A percentile compares a stretch with the other conserved stretches of the same genome.
phyloP scores from a whole-genome alignment of 2,113 vertebrate genomes.

The Salvelinus alpinus region DNA sequence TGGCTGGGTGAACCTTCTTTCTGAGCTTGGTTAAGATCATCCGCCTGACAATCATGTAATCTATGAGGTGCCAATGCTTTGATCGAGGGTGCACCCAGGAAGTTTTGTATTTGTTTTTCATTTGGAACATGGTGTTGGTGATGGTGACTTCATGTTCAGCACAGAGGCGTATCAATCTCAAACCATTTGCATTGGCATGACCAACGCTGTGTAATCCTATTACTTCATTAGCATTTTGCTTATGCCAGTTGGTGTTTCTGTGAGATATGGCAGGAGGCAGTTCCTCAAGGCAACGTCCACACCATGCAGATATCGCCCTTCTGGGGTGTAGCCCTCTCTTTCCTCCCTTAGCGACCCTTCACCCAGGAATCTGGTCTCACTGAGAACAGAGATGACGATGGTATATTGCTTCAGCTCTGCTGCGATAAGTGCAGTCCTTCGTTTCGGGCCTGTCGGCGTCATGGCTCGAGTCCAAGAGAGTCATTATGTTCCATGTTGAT shows the following conservation, averaged over 20 bases:
- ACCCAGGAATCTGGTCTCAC: too few species aligned
- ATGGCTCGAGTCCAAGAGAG: too few species aligned
- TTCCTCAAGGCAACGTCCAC: background rate
- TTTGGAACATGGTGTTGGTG: background rate
- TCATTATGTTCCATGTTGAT: too few species aligned
- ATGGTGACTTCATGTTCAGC: background rate
- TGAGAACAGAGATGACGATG: too few species aligned
- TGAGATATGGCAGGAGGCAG: background rate
- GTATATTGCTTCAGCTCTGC: background rate
- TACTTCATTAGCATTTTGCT: background rate
- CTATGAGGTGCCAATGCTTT: conserved; percentile 12
- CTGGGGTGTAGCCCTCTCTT: background rate
- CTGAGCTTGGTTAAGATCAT: too few species aligned
- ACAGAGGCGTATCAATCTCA: background rate
- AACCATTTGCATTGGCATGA: background rate
- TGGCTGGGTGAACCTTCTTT: too few species aligned
- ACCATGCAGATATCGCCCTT: background rate
- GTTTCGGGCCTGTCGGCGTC: background rate
- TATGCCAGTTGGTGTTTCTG: background rate
- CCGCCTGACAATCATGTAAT: conserved; percentile 15
- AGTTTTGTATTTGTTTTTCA: background rate
- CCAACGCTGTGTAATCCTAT: too few species aligned
- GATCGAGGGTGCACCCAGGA: background rate
- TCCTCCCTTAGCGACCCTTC: too few species aligned
- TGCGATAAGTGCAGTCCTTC: background rate